phyloP scores from a whole-genome alignment of 2,888 invertebrate species.

The Pocota personata region DNA sequence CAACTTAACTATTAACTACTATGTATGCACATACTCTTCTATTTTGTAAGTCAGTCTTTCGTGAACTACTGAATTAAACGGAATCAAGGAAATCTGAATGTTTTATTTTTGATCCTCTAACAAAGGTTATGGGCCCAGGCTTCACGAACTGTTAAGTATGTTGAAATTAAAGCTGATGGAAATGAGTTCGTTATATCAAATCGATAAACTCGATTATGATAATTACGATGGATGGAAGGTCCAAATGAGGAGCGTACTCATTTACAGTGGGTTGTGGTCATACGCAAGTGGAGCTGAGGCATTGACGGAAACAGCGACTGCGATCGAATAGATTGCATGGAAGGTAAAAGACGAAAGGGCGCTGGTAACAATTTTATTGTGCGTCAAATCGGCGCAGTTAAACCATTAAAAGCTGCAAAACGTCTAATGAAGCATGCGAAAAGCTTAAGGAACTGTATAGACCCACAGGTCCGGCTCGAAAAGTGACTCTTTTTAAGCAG shows the following conservation, averaged over 20 bases:
- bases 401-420: background rate
- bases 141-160: background rate
- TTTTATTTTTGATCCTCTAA: background rate
- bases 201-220: constrained; percentile 32
- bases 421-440: background rate
- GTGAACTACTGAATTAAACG: too few relatives aligned
- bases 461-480: background rate
- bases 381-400: background rate
- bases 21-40: too few relatives aligned
- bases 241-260: constrained; percentile 45
- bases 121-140: background rate
- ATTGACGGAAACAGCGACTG: background rate
- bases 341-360: background rate
- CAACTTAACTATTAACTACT: too few relatives aligned
- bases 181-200: background rate
- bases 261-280: background rate
- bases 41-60: too few relatives aligned
- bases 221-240: constrained; percentile 24
- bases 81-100: background rate
- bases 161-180: background rate
- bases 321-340: background rate
- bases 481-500: background rate
- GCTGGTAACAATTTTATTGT: background rate
- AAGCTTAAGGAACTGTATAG: background rate
- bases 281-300: background rate